Conservation (phyloP, 2,888 invertebrate genomes). For the Chrysolina oricalcia region DNA sequence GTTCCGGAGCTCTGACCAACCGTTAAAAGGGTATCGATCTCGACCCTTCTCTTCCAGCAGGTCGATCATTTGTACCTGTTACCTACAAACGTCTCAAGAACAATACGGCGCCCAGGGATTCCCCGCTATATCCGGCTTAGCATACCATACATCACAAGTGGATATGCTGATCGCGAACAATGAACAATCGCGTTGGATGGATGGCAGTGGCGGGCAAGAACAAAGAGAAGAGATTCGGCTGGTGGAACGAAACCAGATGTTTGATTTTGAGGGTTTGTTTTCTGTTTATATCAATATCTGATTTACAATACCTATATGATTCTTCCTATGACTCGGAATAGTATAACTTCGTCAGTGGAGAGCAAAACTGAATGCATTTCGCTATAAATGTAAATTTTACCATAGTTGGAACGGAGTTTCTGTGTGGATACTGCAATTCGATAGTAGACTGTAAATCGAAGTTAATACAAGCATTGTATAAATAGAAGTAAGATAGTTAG, state of each 20-base stretch:
- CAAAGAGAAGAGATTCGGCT: constrained; percentile 6
- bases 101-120: constrained; percentile 32
- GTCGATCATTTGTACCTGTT: constrained; percentile 45
- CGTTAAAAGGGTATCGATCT: constrained; percentile 28
- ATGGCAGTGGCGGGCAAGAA: background rate
- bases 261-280: background rate
- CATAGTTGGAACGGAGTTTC: too few relatives aligned
- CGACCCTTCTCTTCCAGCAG: constrained; percentile 27
- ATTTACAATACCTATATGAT: too few relatives aligned
- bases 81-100: constrained; percentile 35
- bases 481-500: too few relatives aligned
- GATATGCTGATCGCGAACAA: constrained; percentile 44
- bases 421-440: too few relatives aligned
- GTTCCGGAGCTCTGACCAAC: background rate
- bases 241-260: background rate
- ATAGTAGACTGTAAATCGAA: too few relatives aligned
- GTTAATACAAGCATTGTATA: too few relatives aligned
- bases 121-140: constrained; percentile 37
- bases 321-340: too few relatives aligned
- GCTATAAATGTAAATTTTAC: too few relatives aligned
- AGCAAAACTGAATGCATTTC: too few relatives aligned
- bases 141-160: constrained; percentile 45
- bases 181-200: constrained; percentile 39
- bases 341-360: too few relatives aligned
- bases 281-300: background rate